Conservation (phyloP, 2,113 vertebrate genomes). For the Coturnix japonica region DNA sequence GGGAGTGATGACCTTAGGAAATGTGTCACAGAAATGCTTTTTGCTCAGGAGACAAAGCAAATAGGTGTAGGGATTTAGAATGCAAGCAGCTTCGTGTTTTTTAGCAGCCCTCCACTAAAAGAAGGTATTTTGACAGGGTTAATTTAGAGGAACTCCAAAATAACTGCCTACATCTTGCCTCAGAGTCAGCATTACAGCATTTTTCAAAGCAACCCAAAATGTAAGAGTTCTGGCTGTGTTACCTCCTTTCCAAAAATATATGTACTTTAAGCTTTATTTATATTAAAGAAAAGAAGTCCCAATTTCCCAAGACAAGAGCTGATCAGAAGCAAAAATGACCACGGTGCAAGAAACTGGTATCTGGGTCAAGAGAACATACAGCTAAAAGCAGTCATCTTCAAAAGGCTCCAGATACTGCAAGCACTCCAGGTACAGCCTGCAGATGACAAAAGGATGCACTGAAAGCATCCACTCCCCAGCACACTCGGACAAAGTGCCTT, state of each 20-base stretch:
- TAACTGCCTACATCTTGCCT: neutral
- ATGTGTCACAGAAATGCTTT: neutral
- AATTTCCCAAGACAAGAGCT: slow-evolving; percentile 20
- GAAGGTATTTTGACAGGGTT: neutral
- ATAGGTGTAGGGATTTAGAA: neutral
- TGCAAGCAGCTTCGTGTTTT: neutral
- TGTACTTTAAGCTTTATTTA: neutral
- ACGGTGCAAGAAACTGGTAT: neutral
- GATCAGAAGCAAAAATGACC: slow-evolving; percentile 28
- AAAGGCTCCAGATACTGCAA: neutral
- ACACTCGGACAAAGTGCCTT: neutral
- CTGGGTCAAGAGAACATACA: slow-evolving; percentile 11
- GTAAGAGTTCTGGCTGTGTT: neutral
- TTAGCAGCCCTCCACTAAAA: neutral
- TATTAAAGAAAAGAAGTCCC: neutral
- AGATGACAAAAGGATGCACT: slow-evolving; percentile 1
- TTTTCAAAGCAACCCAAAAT: slow-evolving; percentile 6
- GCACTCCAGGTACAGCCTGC: neutral
- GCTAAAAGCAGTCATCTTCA: neutral
- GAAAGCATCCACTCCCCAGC: neutral
- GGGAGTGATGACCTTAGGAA: neutral
- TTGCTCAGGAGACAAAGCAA: neutral
- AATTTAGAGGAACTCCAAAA: neutral
- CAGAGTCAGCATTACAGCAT: neutral
- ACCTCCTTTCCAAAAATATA: neutral